phyloP scores from a whole-genome alignment of 2,113 vertebrate species.

The Rana temporaria region DNA sequence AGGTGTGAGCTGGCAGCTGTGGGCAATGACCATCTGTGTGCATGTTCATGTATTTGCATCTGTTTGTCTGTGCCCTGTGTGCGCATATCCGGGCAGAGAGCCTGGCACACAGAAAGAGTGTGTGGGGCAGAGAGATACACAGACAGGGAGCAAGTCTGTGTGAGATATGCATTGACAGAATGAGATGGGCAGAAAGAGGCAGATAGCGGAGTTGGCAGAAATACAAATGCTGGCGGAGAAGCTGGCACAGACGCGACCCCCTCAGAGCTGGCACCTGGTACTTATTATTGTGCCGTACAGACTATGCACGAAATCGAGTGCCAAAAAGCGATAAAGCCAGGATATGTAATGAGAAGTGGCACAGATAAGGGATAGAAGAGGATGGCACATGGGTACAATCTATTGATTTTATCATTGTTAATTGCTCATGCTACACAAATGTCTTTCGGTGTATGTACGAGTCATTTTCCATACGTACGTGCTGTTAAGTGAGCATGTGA shows the following conservation, averaged over 20 bases:
- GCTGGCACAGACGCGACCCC: constrained; percentile 55
- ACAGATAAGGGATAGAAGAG: constrained; percentile 36
- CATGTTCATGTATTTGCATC: constrained; percentile 55
- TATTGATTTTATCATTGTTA: constrained; percentile 6
- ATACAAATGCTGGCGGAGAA: constrained; percentile 53
- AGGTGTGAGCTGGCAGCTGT: constrained; percentile 57
- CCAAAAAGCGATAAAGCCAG: constrained; percentile 27
- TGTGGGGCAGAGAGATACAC: constrained; percentile 49
- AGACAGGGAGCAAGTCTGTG: constrained; percentile 30
- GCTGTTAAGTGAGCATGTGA: constrained; percentile 21
- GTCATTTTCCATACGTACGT: constrained; percentile 34
- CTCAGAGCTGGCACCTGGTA: constrained; percentile 56
- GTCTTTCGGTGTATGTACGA: constrained; percentile 20
- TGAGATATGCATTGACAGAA: constrained; percentile 47
- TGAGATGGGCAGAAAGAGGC: constrained; percentile 50
- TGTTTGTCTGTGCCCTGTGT: constrained; percentile 51
- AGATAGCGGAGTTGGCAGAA: constrained; percentile 49
- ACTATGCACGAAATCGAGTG: constrained; percentile 39
- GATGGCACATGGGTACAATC: constrained; percentile 30
- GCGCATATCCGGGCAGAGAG: constrained; percentile 38
- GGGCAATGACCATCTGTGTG: constrained; percentile 58
- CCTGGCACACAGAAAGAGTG: constrained; percentile 43
- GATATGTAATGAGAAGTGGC: constrained; percentile 27
- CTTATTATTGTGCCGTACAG: constrained; percentile 41
- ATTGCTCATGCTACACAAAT: constrained; percentile 1